These are phyloP conservation scores for Dendroctonus ponderosae DNA, from an alignment of 1,140 invertebrate genomes.

Conservation along the genomic window DNA sequence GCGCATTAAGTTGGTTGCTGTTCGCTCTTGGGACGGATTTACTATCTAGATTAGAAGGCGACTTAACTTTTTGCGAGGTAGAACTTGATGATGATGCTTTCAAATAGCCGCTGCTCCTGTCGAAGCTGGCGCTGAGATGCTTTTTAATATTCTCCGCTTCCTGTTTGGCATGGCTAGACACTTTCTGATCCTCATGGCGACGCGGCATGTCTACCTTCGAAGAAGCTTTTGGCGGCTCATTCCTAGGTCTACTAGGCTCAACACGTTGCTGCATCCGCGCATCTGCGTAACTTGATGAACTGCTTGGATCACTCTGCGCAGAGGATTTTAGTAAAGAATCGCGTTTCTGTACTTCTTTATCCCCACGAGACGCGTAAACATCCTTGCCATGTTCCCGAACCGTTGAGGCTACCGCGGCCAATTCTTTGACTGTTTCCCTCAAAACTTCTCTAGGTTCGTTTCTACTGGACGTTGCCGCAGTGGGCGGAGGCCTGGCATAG, in stretches of 20 bases:
- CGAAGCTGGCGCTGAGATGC: constrained; percentile 40
- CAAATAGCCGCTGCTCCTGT: constrained; percentile 38
- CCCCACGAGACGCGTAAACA: constrained; percentile 23
- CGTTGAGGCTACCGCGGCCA: constrained; percentile 34
- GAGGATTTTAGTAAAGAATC: constrained; percentile 40
- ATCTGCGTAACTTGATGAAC: constrained; percentile 33
- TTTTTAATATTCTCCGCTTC: constrained; percentile 44
- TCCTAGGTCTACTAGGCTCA: constrained; percentile 32
- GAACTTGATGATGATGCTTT: constrained; percentile 38
- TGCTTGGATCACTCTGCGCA: constrained; percentile 38
- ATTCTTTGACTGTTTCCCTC: constrained; percentile 39
- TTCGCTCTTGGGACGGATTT: constrained; percentile 47
- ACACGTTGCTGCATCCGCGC: constrained; percentile 22
- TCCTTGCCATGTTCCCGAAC: constrained; percentile 32
- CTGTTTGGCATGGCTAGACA: constrained; percentile 33
- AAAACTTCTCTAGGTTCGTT: constrained; percentile 40
- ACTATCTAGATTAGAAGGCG: constrained; percentile 43
- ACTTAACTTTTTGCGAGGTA: constrained; percentile 49
- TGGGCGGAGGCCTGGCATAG: constrained; percentile 38
- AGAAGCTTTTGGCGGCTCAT: constrained; percentile 36
- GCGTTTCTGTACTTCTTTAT: constrained; percentile 42
- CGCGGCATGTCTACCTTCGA: constrained; percentile 39
- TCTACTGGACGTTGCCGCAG: constrained; percentile 15
- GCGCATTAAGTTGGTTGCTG: constrained; percentile 6
- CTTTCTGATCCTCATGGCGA: constrained; percentile 36